Percentiles rank a stretch among this genome's conserved stretches.
phyloP scores from a whole-genome alignment of 2,797 vertebrate species.

The Poeciliopsis infans region DNA sequence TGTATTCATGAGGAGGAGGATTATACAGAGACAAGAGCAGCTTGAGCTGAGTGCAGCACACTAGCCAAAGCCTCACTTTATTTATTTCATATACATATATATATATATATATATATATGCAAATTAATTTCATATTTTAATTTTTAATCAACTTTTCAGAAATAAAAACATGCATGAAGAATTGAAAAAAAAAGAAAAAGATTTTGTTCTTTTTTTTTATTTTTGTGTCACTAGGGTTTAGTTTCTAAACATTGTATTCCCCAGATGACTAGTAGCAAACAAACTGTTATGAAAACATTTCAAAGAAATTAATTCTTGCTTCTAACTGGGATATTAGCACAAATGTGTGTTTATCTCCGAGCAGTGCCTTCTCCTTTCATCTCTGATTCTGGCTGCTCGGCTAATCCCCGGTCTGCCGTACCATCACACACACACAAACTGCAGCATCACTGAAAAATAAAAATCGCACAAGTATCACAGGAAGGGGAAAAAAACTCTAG shows the following conservation, averaged over 20 bases:
- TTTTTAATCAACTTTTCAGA: neutral
- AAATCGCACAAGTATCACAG: constrained; percentile 41
- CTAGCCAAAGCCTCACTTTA: constrained; percentile 65
- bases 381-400: constrained; percentile 34
- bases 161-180: neutral
- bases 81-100: constrained; percentile 10
- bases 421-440: constrained; percentile 52
- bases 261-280: constrained; percentile 9
- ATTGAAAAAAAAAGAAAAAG: no score
- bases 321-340: constrained; percentile 18
- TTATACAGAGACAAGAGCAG: constrained; percentile 78
- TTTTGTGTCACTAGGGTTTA: neutral
- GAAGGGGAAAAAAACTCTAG: constrained; percentile 22
- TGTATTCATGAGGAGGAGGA: constrained; percentile 87
- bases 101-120: neutral
- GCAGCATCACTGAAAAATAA: constrained; percentile 56
- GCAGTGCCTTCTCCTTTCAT: constrained; percentile 27
- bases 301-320: constrained; percentile 23
- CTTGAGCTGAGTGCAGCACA: constrained; percentile 70
- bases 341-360: constrained; percentile 34
- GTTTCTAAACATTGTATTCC: constrained; percentile 3
- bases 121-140: neutral
- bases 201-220: neutral
- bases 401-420: constrained; percentile 49
- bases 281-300: constrained; percentile 12